These are phyloP conservation scores for Bothrops jararaca DNA, from an alignment of 2,113 vertebrate species.

Conservation along the genomic window DNA sequence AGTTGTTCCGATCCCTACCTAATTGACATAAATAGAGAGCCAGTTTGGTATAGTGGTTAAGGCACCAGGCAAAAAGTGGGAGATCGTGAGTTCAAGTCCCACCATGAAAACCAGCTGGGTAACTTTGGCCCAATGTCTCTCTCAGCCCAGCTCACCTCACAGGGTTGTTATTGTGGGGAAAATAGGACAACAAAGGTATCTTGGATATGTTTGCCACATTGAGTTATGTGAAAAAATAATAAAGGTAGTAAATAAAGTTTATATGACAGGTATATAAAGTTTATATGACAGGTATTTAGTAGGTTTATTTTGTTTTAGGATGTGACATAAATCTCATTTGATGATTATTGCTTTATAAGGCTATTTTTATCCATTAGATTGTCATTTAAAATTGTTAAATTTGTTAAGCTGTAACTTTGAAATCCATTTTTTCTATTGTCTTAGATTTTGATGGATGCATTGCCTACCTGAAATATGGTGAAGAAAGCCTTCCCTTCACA, in stretches of 20 bases:
- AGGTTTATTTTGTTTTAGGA: neutral
- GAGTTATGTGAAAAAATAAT: neutral
- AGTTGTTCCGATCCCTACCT: neutral
- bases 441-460: conserved; percentile 92
- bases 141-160: neutral
- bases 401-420: neutral
- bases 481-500: conserved; percentile 83
- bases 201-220: neutral
- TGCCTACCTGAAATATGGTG: conserved; percentile 84
- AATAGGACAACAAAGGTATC: neutral
- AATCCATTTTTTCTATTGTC: neutral
- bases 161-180: neutral
- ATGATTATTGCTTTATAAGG: neutral
- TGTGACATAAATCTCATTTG: neutral
- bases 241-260: neutral
- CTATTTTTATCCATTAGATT: neutral
- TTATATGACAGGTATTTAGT: neutral
- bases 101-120: neutral
- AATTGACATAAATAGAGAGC: neutral
- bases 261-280: neutral
- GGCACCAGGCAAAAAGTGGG: neutral
- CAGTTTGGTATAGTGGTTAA: neutral
- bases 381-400: neutral
- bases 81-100: too few species aligned
- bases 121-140: neutral